Conservation (phyloP, 2,888 invertebrate species). For the Pristionchus japonicus region DNA sequence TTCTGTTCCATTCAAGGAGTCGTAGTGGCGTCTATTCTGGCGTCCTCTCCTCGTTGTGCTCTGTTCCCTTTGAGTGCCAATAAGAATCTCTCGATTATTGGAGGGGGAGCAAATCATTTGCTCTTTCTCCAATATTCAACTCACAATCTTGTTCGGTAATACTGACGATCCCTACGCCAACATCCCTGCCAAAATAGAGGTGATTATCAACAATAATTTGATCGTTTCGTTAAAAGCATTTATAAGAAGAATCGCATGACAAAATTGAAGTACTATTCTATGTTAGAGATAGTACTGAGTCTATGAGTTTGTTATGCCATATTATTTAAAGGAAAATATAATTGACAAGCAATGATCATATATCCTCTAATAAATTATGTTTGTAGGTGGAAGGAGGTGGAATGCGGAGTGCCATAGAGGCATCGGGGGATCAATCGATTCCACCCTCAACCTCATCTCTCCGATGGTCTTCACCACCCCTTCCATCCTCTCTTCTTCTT, state of each 20-base stretch:
- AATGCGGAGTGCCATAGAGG: conserved; percentile 42
- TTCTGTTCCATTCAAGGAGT: not conserved
- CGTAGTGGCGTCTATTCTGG: not conserved
- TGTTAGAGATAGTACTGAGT: too few relatives aligned
- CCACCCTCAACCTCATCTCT: conserved; percentile 9
- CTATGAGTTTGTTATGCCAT: too few relatives aligned
- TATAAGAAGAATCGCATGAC: too few relatives aligned
- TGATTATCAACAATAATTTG: not conserved
- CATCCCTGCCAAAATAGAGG: conserved; percentile 32
- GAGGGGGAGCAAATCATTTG: conserved; percentile 20
- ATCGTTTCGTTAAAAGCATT: too few relatives aligned
- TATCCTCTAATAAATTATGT: not conserved
- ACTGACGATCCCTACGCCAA: conserved; percentile 14
- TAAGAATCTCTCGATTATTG: not conserved
- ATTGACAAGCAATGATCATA: too few relatives aligned
- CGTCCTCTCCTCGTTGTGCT: conserved; percentile 13
- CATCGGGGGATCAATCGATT: not conserved
- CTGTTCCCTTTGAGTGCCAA: not conserved
- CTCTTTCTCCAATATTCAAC: conserved; percentile 33
- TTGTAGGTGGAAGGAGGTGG: conserved; percentile 42
- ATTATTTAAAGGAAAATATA: too few relatives aligned
- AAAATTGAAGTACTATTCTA: too few relatives aligned
- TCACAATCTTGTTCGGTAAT: not conserved
- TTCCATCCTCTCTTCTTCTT: not conserved
- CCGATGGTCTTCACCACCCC: conserved; percentile 14